These are phyloP conservation scores for Trypoxylon attenuatum DNA, from an alignment of 2,888 invertebrate genomes.

Conservation along the genomic window DNA sequence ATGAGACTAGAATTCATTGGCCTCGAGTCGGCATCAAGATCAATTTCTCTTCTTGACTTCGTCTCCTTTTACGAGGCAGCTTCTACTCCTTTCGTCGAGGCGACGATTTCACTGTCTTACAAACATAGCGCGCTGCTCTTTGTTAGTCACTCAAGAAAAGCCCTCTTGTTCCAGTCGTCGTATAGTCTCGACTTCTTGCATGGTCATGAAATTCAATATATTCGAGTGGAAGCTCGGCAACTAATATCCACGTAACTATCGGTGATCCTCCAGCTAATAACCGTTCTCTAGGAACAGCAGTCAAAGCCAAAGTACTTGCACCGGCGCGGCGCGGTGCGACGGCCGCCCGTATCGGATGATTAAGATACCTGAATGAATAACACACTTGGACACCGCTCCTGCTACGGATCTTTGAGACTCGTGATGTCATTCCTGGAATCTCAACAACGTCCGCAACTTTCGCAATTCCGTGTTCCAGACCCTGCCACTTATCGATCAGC, in stretches of 20 bases:
- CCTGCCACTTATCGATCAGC: background rate
- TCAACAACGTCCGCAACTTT: background rate
- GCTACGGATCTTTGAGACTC: background rate
- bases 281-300: no score
- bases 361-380: background rate
- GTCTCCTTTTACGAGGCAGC: constrained; percentile 6
- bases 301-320: background rate
- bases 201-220: background rate
- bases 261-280: no score
- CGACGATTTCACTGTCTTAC: background rate
- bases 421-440: background rate
- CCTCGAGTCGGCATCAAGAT: constrained; percentile 23
- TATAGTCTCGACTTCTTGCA: no score
- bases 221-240: background rate
- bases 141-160: no score
- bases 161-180: no score
- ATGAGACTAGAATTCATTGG: constrained; percentile 32
- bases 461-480: background rate
- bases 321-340: background rate
- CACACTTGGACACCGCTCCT: background rate
- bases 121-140: no score
- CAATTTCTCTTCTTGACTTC: constrained; percentile 34
- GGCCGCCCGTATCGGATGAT: background rate
- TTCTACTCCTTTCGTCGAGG: background rate
- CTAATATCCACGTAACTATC: no score